Base-by-base conservation (phyloP, 2,113 vertebrate genomes). In the Boleophthalmus pectinirostris region DNA sequence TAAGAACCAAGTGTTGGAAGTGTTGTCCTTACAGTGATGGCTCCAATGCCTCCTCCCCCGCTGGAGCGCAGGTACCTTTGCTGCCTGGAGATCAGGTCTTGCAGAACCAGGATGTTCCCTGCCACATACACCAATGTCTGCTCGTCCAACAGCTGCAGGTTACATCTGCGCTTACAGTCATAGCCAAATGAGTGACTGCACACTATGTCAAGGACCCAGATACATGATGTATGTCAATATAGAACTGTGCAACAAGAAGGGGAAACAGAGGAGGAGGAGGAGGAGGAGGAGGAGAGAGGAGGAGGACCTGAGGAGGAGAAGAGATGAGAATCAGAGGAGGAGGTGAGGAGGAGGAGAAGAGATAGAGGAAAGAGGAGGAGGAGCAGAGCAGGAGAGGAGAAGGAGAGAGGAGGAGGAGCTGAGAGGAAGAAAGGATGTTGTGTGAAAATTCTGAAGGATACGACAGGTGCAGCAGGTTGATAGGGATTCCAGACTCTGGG, bases 101-200 rank as follows among this genome's bases (percentile, higher is more conserved):
- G 78, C 25, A 99, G 64, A 43, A 98, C 66, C 21, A 96, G 77
- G 11, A 95, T 78, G 78, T 96, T 96, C 4, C 98, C 98, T n/a
- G 97, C 97, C 20, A 98, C 80, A 23, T 95, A 98, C 5, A 93
- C 20, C 71, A 96, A 25, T 0, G 93, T 96, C 3, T 54, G 72
- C 58, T 85, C 90, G 53, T 98, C 95, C 85, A 98, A 85, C 65
- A 95, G 77, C 58, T 95, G 93, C 24, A 99, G 91, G 83, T 98
- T 99, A 38, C 85, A 92, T 24, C 94, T 89, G 81, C 91, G 95
- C 16, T 72, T 88, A 57, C 95, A 95, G 86, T 98, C 97, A 74
- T 98, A 99, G 3, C 97, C 96, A 82, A 98, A 98, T 12, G 95
- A 98, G 91, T 98, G 91, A 74, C 97, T 98, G 78, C 11, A n/a